A percentile compares a stretch with the other conserved stretches of the same genome.
phyloP scores from a whole-genome alignment of 2,113 vertebrate species.

The Neotoma lepida region DNA sequence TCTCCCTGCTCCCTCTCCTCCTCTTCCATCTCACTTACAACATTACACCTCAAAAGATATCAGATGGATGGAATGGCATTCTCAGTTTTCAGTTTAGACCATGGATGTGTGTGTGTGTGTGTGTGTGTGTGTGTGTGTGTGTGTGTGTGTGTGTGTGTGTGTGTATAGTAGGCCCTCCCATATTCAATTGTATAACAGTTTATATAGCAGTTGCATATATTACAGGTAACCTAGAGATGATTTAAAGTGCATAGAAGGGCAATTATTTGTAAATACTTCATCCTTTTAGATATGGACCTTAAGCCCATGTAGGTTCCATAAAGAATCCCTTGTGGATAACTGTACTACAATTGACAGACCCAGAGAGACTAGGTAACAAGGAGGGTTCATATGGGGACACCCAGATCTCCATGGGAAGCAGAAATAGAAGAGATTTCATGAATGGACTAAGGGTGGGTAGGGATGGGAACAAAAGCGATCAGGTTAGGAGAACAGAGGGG shows the following conservation, averaged over 20 bases:
- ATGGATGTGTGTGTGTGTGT: background rate
- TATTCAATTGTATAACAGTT: background rate
- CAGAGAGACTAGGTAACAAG: background rate
- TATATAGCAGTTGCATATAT: background rate
- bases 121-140: background rate
- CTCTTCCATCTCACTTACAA: background rate
- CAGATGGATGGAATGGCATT: background rate
- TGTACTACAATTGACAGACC: background rate
- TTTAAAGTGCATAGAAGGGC: background rate
- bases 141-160: background rate
- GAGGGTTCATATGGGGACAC: background rate
- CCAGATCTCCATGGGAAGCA: background rate
- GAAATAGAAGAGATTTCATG: background rate
- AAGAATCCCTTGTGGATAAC: background rate
- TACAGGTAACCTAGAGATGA: background rate
- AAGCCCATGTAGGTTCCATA: background rate
- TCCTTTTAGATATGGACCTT: background rate
- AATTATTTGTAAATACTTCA: background rate
- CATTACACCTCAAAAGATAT: no score
- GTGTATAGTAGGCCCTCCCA: background rate
- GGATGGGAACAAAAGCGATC: background rate
- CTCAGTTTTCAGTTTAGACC: background rate
- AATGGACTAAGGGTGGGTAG: background rate
- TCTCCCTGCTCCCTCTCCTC: fast-evolving
- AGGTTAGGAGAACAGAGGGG: background rate